A percentile compares a stretch with the other conserved stretches of the same genome.
Conservation (phyloP, 2,888 invertebrate species). For the Metellina segmentata region DNA sequence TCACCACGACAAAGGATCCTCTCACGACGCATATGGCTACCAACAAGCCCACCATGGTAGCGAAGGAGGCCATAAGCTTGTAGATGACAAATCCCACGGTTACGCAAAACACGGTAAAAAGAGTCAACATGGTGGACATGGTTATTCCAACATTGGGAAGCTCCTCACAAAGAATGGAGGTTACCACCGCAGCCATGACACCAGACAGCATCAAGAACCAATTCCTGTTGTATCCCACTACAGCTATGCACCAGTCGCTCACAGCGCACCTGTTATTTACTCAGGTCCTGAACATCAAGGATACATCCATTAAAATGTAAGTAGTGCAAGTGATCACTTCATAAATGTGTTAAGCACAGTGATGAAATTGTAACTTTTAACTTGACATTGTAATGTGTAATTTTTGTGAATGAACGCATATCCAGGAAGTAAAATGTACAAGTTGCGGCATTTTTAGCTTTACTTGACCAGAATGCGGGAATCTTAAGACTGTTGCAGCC, state of each 20-base stretch:
- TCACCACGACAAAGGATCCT: conserved; percentile 65
- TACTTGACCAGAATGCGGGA: too few relatives aligned
- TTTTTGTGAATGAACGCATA: too few relatives aligned
- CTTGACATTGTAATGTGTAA: too few relatives aligned
- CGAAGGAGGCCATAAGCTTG: conserved; percentile 43
- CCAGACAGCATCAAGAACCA: conserved; percentile 12
- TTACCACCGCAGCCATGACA: conserved; percentile 57
- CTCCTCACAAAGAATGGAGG: conserved; percentile 25
- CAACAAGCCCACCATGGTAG: conserved; percentile 58
- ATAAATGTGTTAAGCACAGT: background rate
- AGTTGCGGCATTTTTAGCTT: too few relatives aligned
- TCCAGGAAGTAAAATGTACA: too few relatives aligned
- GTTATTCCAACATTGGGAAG: conserved; percentile 46
- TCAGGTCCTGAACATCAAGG: background rate
- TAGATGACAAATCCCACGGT: conserved; percentile 36
- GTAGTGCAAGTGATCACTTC: background rate
- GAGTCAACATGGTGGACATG: conserved; percentile 42
- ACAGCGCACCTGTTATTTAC: background rate
- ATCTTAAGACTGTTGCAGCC: too few relatives aligned
- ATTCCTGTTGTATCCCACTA: conserved; percentile 33
- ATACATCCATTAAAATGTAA: conserved; percentile 11
- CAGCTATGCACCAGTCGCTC: conserved; percentile 16
- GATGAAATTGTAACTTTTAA: background rate
- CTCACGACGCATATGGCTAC: conserved; percentile 34
- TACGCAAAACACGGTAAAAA: conserved; percentile 57